Conservation (phyloP, 64 coral and sea anemone genomes). For the Pocillopora damicornis region DNA sequence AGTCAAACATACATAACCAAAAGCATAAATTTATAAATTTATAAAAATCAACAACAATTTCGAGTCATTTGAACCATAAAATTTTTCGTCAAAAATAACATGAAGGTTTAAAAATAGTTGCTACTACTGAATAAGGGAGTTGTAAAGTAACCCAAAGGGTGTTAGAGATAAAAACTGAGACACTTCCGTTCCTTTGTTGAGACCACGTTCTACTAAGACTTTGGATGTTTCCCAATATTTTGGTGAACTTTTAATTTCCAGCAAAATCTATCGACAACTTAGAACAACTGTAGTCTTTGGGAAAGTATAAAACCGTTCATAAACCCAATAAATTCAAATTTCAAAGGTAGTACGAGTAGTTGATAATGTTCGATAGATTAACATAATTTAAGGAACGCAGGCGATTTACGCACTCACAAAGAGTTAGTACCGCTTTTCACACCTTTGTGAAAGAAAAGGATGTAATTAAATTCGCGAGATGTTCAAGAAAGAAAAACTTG, state of each 20-base stretch:
- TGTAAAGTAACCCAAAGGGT: not conserved
- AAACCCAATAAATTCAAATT: not conserved
- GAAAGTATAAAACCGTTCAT: not conserved
- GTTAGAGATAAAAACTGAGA: not conserved
- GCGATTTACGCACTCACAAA: not conserved
- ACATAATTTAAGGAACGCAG: not conserved
- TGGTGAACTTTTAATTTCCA: not conserved
- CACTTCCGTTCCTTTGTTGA: constrained; percentile 22
- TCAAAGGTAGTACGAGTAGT: not conserved
- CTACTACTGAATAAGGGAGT: not conserved
- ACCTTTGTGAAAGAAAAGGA: constrained; percentile 20
- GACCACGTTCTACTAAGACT: not conserved
- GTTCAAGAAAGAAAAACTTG: not conserved
- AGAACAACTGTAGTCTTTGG: not conserved
- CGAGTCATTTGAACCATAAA: not conserved
- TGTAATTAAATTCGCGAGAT: constrained; percentile 33
- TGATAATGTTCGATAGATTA: constrained; percentile 29
- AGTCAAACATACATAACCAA: too few relatives aligned
- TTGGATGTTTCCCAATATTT: not conserved
- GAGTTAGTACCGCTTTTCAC: constrained; percentile 23
- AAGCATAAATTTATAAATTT: constrained; percentile 18
- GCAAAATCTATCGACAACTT: not conserved
- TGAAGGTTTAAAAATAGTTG: not conserved
- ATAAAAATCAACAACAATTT: not conserved
- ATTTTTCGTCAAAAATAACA: not conserved